These are phyloP conservation scores for Perizoma flavofasciatum DNA, from an alignment of 2,888 invertebrate genomes.

Conservation along the genomic window DNA sequence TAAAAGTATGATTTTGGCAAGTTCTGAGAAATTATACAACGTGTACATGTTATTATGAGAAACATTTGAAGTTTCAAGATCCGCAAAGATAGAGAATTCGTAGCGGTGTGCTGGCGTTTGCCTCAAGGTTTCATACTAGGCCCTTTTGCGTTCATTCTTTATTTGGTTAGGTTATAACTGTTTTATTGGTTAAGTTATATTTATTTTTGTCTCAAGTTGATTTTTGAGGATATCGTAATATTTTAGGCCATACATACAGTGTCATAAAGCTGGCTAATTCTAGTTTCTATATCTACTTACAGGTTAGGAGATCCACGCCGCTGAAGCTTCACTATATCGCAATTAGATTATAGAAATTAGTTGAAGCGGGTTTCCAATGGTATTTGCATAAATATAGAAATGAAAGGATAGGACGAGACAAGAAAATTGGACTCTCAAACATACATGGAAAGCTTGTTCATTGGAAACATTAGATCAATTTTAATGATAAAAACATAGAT, in stretches of 20 bases:
- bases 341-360: constrained; percentile 20
- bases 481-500: no score
- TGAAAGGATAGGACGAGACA: no score
- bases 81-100: no score
- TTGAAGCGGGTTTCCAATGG: constrained; percentile 33
- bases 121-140: not conserved
- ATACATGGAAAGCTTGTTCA: no score
- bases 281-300: constrained; percentile 40
- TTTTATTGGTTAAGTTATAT: not conserved
- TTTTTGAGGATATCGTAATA: no score
- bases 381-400: constrained; percentile 1
- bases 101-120: not conserved
- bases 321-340: constrained; percentile 33
- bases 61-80: not conserved
- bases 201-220: no score
- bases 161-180: not conserved
- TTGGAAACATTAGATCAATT: no score
- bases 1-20: no score
- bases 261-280: constrained; percentile 29
- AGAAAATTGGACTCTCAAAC: no score
- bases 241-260: no score
- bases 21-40: no score
- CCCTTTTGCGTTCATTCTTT: not conserved
- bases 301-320: constrained; percentile 33
- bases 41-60: no score